A percentile compares a stretch with the other conserved stretches of the same genome.
Conservation (phyloP, 2,888 invertebrate genomes). For the Tricholauxania praeusta region DNA sequence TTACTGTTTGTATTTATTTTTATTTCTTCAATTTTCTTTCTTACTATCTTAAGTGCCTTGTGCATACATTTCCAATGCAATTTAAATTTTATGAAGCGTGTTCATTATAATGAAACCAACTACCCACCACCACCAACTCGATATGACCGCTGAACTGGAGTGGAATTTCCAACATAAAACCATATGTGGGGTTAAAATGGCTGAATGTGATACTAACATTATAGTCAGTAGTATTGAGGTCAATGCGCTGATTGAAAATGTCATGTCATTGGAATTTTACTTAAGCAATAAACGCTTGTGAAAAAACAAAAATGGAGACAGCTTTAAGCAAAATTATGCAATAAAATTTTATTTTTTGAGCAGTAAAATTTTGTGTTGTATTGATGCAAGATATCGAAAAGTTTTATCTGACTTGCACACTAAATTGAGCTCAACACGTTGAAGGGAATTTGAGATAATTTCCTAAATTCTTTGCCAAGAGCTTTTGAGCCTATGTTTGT, state of each 20-base stretch:
- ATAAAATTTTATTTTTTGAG: too few relatives aligned
- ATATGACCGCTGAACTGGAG: not conserved
- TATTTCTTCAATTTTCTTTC: too few relatives aligned
- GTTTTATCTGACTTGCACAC: too few relatives aligned
- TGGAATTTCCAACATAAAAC: not conserved
- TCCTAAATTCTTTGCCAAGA: too few relatives aligned
- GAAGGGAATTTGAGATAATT: too few relatives aligned
- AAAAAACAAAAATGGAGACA: too few relatives aligned
- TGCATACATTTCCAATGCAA: not conserved
- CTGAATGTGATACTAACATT: not conserved
- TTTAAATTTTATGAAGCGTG: slow-evolving; percentile 32
- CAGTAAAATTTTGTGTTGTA: too few relatives aligned
- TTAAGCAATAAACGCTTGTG: too few relatives aligned
- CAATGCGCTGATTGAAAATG: slow-evolving; percentile 13
- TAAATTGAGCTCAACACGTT: too few relatives aligned
- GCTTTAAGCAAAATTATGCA: too few relatives aligned
- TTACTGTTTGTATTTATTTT: not conserved
- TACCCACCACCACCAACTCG: not conserved
- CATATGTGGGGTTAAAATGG: not conserved
- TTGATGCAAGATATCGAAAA: too few relatives aligned
- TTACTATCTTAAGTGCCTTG: not conserved
- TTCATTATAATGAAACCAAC: slow-evolving; percentile 35
- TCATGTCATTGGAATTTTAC: not conserved
- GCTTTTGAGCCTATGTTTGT: too few relatives aligned
- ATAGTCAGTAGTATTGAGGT: not conserved